Evolutionary conservation across 1,140 invertebrate genomes (phyloP).

Genomic region (Aphis gossypii): DNA sequence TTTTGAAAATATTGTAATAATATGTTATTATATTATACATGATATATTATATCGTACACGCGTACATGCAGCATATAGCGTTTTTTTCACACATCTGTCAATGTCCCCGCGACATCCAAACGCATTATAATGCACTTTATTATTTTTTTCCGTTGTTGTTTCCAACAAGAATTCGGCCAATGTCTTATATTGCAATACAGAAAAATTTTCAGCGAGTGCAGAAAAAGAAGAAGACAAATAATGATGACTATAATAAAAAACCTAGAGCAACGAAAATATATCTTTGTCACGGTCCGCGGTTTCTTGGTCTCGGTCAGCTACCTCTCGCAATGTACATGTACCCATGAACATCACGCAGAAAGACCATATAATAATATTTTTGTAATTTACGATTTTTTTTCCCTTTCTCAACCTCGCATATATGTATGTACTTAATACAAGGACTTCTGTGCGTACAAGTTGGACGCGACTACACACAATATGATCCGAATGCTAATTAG

Average conservation of each 20-base stretch:
- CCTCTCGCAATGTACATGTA: background rate
- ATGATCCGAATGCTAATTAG: slow-evolving; percentile 50
- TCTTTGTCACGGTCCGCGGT: slow-evolving; percentile 41
- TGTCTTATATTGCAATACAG: slow-evolving; percentile 46
- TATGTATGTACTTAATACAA: slow-evolving; percentile 23
- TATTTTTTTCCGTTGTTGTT: slow-evolving; percentile 8
- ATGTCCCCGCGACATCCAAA: background rate
- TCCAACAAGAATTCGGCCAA: slow-evolving; percentile 47
- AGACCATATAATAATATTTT: background rate
- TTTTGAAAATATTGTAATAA: slow-evolving; percentile 10
- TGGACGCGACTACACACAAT: background rate
- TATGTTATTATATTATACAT: slow-evolving; percentile 3
- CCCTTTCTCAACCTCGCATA: background rate
- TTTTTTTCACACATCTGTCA: slow-evolving; percentile 53
- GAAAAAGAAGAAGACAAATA: background rate
- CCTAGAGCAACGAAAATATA: background rate
- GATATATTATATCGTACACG: background rate
- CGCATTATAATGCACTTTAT: slow-evolving; percentile 8
- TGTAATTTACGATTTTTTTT: slow-evolving; percentile 15
- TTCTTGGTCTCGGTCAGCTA: slow-evolving; percentile 54
- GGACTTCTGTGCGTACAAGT: background rate
- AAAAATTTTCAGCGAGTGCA: background rate
- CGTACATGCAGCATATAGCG: background rate
- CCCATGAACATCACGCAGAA: background rate
- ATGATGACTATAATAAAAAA: background rate